Evolutionary conservation across 2,113 vertebrate species (phyloP).

Genomic region (Cavia aperea): DNA sequence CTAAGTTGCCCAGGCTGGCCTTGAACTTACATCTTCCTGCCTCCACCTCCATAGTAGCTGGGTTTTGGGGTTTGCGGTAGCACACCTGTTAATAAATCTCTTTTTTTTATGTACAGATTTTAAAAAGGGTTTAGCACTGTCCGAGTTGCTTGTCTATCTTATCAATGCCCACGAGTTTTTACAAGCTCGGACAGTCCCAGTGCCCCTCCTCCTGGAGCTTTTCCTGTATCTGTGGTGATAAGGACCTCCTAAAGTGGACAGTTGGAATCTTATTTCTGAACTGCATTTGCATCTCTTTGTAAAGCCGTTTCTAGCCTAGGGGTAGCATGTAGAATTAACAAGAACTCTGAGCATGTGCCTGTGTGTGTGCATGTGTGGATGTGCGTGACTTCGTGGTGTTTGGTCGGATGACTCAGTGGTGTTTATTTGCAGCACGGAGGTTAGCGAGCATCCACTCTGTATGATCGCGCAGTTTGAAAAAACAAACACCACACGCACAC

Average conservation of each 20-base stretch:
- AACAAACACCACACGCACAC: not conserved
- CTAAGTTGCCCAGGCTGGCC: not conserved
- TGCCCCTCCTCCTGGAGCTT: not conserved
- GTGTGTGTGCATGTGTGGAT: not conserved
- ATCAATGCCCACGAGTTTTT: not conserved
- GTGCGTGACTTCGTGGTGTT: no score
- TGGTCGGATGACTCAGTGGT: accelerated
- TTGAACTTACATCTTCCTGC: not conserved
- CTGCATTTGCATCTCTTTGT: slow-evolving; percentile 28
- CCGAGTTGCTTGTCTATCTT: accelerated
- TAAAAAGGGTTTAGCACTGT: not conserved
- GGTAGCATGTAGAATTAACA: not conserved
- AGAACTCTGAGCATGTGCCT: not conserved
- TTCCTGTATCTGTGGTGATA: not conserved
- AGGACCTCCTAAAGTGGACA: not conserved
- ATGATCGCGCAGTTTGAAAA: not conserved
- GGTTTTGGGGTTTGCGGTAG: not conserved
- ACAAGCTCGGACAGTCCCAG: not conserved
- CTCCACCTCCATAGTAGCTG: not conserved
- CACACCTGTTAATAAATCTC: not conserved
- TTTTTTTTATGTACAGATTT: not conserved
- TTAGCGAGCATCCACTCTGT: not conserved
- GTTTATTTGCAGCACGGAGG: not conserved
- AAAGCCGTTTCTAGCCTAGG: slow-evolving; percentile 8
- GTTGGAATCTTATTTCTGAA: not conserved